phyloP scores from a whole-genome alignment of 2,888 invertebrate genomes.

The Spodoptera littoralis region DNA sequence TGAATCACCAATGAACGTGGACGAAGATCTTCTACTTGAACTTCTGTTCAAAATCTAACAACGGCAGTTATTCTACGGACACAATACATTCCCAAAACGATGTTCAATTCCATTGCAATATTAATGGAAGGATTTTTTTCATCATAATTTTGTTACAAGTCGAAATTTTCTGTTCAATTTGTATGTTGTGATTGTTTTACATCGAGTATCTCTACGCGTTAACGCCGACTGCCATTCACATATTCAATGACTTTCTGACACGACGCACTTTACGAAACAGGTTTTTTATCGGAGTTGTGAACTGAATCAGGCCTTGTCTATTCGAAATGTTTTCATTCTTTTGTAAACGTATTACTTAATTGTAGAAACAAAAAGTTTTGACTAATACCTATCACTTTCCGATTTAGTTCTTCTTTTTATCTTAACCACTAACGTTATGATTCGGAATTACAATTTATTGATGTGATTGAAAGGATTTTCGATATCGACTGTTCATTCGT shows the following conservation, averaged over 20 bases:
- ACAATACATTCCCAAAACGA: slow-evolving; percentile 19
- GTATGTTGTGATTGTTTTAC: slow-evolving; percentile 27
- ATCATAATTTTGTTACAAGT: slow-evolving; percentile 16
- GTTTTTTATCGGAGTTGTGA: slow-evolving; percentile 78
- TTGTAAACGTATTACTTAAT: slow-evolving; percentile 48
- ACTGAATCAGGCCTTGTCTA: slow-evolving; percentile 79
- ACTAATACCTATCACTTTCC: slow-evolving; percentile 19
- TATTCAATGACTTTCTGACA: slow-evolving; percentile 51
- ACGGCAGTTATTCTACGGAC: slow-evolving; percentile 42
- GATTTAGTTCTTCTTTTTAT: slow-evolving; percentile 21
- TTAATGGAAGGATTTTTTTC: slow-evolving; percentile 16
- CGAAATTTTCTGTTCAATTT: slow-evolving; percentile 27
- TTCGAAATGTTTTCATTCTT: slow-evolving; percentile 63
- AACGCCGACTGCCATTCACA: slow-evolving; percentile 51
- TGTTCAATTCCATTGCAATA: slow-evolving; percentile 24
- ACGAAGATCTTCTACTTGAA: slow-evolving; percentile 84
- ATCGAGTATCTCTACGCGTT: slow-evolving; percentile 37
- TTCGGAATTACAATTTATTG: slow-evolving; percentile 13
- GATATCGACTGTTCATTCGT: slow-evolving; percentile 3
- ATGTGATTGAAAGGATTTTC: slow-evolving; percentile 18
- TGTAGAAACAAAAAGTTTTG: slow-evolving; percentile 37
- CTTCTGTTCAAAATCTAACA: slow-evolving; percentile 84
- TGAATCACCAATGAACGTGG: slow-evolving; percentile 85
- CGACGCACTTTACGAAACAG: slow-evolving; percentile 64
- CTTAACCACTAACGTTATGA: slow-evolving; percentile 12